Evolutionary conservation across 2,113 vertebrate species (phyloP).

Genomic region (Melanocharis versteri): DNA sequence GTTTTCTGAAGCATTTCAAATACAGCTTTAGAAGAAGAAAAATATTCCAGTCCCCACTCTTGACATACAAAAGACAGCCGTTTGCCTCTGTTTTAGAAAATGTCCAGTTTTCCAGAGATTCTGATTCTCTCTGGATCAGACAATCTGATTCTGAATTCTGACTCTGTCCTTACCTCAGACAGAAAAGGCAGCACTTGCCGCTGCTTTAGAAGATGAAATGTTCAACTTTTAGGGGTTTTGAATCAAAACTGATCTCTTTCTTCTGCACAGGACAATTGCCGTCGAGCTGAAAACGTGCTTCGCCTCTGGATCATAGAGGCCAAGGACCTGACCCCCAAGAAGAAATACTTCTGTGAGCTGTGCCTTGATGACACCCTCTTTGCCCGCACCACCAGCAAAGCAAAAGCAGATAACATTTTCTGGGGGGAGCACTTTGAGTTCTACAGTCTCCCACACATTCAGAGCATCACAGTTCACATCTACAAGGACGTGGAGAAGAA

Average conservation of each 20-base stretch:
- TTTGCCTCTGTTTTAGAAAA: neutral
- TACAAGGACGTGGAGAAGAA: slow-evolving; percentile 95
- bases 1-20: neutral
- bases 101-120: neutral
- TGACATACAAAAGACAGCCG: neutral
- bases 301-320: slow-evolving; percentile 97
- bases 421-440: slow-evolving; percentile 98
- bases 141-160: neutral
- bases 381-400: slow-evolving; percentile 95
- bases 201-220: neutral
- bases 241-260: neutral
- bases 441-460: slow-evolving; percentile 80
- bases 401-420: slow-evolving; percentile 90
- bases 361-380: slow-evolving; percentile 95
- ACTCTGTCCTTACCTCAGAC: neutral
- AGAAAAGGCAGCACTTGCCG: neutral
- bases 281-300: slow-evolving; percentile 87
- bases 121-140: neutral
- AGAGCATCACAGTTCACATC: slow-evolving; percentile 91
- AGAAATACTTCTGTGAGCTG: slow-evolving; percentile 97
- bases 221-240: neutral
- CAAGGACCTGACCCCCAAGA: slow-evolving; percentile 93
- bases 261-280: slow-evolving; percentile 87
- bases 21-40: neutral
- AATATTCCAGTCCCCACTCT: neutral